Evolutionary conservation across 2,797 vertebrate species (phyloP), one percentile per base, ranked within the genome.

Genomic region (Anomalospiza imberbis): DNA sequence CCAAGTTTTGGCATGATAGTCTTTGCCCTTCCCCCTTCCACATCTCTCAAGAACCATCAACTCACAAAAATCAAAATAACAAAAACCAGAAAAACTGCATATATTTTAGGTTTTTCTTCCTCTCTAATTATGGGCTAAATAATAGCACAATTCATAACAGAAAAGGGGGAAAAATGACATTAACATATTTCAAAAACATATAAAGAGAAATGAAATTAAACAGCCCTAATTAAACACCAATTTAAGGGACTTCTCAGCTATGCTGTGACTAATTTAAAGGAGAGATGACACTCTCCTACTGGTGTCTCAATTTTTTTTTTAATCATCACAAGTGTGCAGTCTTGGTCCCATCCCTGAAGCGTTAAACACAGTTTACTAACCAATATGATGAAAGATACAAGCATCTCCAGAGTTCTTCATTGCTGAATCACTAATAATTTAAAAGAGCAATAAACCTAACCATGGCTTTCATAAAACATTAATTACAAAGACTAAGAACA

Each of bases 381-480:
- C 70, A 45, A 9, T 75, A 31, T 71, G 79, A 89, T 88, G 85
- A 94, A 89, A 96, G 87, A 91, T 73, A 88, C 36, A 81, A 83
- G 42, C 79, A 94, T 70, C 71, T 86, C 55, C 73, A 34, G 76
- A 91, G 85, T 81, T 96, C 80, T 88, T 84, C 62, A 63, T 18
- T 90, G 79, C n/a, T 93, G 85, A 96, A 94, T 94, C 94, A 93
- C 89, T 75, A 95, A 87, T 91, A 93, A 96, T 91, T 95, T 92
- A 92, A 45, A 67, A 53, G 73, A 78, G 65, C 34, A 95, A 89
- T 91, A 96, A 96, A 92, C 85, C 32, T 45, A 93, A 89, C 74
- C 58, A 9, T 74, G 42, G 71, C 74, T 79, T 90, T 88, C 91
- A 96, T 97, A 79, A 96, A 92, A 93, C 85, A 84, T 88, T 95